Evolutionary conservation across 2,113 vertebrate species (phyloP), one percentile per base, ranked within the genome.

Genomic region (Clupea harengus): DNA sequence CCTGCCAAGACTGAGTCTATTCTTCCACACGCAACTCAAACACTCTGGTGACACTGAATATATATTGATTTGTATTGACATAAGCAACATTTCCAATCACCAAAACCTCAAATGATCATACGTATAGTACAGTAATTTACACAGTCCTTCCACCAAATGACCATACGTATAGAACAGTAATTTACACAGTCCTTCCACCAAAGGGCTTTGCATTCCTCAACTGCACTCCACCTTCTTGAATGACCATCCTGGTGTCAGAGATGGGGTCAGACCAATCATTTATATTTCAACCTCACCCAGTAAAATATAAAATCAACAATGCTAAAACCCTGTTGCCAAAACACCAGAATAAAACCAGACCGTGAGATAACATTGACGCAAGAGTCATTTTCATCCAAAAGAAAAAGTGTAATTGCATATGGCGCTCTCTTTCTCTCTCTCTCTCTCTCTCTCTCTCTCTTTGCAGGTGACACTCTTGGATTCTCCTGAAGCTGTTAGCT

Each of bases 401-500:
- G n/a, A n/a, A n/a, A n/a, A n/a, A n/a, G n/a, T n/a, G n/a, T n/a
- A n/a, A n/a, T n/a, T n/a, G n/a, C n/a, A n/a, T n/a, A n/a, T n/a
- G n/a, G n/a, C n/a, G n/a, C n/a, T 13, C 32, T 39, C 2, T 78
- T 44, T 39, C 54, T 60, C 39, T 28, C 32, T 39, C 28, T 39
- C 10, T 32, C 39, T 1, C 15, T 25, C 10, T 39, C 28, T 13
- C 32, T 39, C 2, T 78, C 39, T 39, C 54, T 60, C 39, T 78
- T 78, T 78, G 32, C 11, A 15, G 13, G 13, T 44, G 72, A 32
- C 72, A 78, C 32, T 78, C 72, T 78, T 39, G 72, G 25, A 78
- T 28, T 39, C 81, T 82, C 46, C 87, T 67, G 39, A 47, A 2
- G 45, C 22, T 64, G 86, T 28, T 89, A 87, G 50, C 84, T 88